A percentile compares a stretch with the other conserved stretches of the same genome.
Evolutionary conservation across 2,113 vertebrate species (phyloP).

Genomic region (Passer domesticus): DNA sequence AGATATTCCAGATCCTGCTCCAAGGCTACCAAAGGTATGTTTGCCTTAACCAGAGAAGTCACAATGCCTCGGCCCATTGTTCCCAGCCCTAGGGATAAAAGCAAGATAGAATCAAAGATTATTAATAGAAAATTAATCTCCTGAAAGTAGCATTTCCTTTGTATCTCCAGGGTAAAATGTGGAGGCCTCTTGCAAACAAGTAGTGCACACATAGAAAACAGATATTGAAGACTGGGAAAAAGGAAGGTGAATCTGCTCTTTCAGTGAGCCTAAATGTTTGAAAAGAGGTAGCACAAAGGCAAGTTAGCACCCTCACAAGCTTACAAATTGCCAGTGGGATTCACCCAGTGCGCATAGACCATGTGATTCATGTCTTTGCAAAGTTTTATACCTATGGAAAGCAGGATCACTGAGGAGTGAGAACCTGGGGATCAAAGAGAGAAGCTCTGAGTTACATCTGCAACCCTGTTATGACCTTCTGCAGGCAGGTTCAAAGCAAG

Average conservation of each 20-base stretch:
- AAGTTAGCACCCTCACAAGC: neutral
- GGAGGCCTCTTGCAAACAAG: neutral
- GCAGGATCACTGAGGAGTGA: neutral
- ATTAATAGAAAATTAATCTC: neutral
- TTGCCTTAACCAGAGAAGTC: conserved; percentile 80
- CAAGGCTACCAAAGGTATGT: conserved; percentile 85
- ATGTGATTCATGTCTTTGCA: neutral
- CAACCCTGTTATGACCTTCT: neutral
- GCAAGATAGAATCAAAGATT: neutral
- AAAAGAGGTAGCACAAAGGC: neutral
- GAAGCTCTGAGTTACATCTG: neutral
- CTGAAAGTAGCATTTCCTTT: neutral
- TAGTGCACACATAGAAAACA: neutral
- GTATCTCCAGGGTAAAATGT: neutral
- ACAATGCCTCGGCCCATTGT: conserved; percentile 93
- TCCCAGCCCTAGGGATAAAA: conserved; percentile 82
- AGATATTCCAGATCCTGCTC: conserved; percentile 83
- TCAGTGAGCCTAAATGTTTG: neutral
- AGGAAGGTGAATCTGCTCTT: neutral
- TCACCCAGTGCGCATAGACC: neutral
- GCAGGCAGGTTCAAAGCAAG: neutral
- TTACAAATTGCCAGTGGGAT: neutral
- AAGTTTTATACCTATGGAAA: neutral
- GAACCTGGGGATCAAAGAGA: neutral
- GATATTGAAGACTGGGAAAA: neutral